A percentile compares a stretch with the other conserved stretches of the same genome.
These are phyloP conservation scores for Listronotus bonariensis DNA, from an alignment of 1,140 invertebrate genomes.

Conservation along the genomic window DNA sequence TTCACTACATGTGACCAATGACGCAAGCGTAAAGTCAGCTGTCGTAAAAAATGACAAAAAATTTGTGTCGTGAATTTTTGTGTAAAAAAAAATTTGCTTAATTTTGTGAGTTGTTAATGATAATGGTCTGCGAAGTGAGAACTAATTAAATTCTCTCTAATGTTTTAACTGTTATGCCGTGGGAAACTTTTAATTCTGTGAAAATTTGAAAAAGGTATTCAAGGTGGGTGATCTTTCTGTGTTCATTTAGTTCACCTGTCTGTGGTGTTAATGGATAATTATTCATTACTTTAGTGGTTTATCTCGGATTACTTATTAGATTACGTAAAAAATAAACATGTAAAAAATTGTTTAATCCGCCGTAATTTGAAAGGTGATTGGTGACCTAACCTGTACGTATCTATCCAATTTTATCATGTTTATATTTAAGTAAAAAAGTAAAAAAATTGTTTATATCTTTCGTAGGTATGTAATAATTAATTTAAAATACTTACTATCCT, in stretches of 20 bases:
- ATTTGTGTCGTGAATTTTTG: slow-evolving; percentile 7
- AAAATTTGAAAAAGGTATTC: slow-evolving; percentile 1
- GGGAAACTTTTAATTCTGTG: slow-evolving; percentile 1
- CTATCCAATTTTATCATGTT: no score
- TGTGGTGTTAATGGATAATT: not conserved
- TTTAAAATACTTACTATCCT: no score
- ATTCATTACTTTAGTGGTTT: not conserved
- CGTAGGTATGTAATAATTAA: no score
- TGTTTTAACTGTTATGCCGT: slow-evolving; percentile 8
- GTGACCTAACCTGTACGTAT: no score
- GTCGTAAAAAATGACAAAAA: slow-evolving; percentile 27
- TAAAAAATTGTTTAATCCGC: no score
- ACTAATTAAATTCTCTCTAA: not conserved
- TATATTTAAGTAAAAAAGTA: no score
- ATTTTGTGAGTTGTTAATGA: not conserved
- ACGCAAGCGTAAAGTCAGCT: slow-evolving; percentile 22
- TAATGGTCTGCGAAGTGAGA: not conserved
- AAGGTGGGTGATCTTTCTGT: not conserved
- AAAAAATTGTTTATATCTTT: no score
- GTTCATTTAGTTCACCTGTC: not conserved
- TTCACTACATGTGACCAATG: slow-evolving; percentile 15
- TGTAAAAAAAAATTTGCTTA: slow-evolving; percentile 6
- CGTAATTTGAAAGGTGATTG: no score
- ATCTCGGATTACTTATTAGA: no score
- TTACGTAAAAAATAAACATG: no score